phyloP scores from a whole-genome alignment of 1,140 invertebrate genomes.

The Camponotus vicinus region DNA sequence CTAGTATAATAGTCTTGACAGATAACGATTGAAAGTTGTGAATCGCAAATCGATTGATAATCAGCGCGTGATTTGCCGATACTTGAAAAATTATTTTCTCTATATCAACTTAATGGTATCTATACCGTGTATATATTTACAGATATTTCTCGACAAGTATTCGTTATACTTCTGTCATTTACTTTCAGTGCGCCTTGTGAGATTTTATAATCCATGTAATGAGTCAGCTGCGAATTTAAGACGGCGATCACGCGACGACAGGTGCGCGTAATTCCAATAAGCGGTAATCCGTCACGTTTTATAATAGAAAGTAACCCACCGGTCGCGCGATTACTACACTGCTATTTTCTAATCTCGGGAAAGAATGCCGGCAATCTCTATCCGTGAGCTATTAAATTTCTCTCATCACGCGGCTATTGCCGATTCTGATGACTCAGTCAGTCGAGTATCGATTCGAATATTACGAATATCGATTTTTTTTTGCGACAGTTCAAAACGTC shows the following conservation, averaged over 20 bases:
- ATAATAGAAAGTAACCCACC: constrained; percentile 71
- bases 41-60: constrained; percentile 1
- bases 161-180: constrained; percentile 8
- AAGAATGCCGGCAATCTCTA: constrained; percentile 73
- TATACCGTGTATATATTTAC: too few species aligned
- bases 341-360: constrained; percentile 71
- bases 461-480: not conserved
- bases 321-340: constrained; percentile 64
- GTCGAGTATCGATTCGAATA: not conserved
- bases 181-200: not conserved
- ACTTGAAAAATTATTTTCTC: not conserved
- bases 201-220: constrained; percentile 27
- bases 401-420: constrained; percentile 63
- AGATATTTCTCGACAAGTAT: not conserved
- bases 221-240: constrained; percentile 27
- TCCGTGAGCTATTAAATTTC: constrained; percentile 79
- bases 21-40: not conserved
- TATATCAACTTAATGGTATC: not conserved
- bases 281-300: constrained; percentile 52
- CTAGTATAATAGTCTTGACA: not conserved
- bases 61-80: not conserved
- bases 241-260: constrained; percentile 8
- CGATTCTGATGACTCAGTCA: constrained; percentile 33
- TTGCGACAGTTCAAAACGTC: not conserved
- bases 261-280: constrained; percentile 54